phyloP scores from a whole-genome alignment of 2,113 vertebrate genomes.

The Hoplias malabaricus region DNA sequence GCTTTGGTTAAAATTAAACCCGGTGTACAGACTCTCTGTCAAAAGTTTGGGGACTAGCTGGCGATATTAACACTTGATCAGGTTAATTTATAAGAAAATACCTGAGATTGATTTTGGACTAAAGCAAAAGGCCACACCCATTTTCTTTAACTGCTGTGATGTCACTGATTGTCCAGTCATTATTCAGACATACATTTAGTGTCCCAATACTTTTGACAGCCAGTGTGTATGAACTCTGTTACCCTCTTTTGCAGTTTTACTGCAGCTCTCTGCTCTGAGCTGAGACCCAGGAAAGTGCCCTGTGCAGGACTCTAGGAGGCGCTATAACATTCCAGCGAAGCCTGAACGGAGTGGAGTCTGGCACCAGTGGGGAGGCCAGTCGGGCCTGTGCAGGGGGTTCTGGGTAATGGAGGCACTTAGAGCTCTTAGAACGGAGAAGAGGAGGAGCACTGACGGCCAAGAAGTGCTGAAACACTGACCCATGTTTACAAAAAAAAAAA shows the following conservation, averaged over 20 bases:
- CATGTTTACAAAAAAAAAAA: background rate
- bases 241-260: conserved; percentile 42
- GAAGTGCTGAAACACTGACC: conserved; percentile 46
- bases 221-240: background rate
- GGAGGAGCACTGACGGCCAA: conserved; percentile 45
- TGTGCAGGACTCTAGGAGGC: conserved; percentile 50
- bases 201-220: background rate
- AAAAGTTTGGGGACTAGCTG: background rate
- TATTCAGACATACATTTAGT: background rate
- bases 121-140: too few species aligned
- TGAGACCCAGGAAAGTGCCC: conserved; percentile 54
- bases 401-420: conserved; percentile 49
- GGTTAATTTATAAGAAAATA: too few species aligned
- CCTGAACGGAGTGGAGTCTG: conserved; percentile 21
- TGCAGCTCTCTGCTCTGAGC: conserved; percentile 52
- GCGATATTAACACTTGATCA: too few species aligned
- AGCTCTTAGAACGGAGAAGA: conserved; percentile 46
- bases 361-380: conserved; percentile 40
- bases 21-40: background rate
- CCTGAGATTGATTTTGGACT: too few species aligned
- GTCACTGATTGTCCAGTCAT: too few species aligned
- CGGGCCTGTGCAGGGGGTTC: conserved; percentile 38
- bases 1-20: background rate
- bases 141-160: too few species aligned
- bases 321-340: conserved; percentile 30